Evolutionary conservation across 1,140 invertebrate species (phyloP), one percentile per base, ranked within the genome.

Genomic region (Thaumatotibia leucotreta): DNA sequence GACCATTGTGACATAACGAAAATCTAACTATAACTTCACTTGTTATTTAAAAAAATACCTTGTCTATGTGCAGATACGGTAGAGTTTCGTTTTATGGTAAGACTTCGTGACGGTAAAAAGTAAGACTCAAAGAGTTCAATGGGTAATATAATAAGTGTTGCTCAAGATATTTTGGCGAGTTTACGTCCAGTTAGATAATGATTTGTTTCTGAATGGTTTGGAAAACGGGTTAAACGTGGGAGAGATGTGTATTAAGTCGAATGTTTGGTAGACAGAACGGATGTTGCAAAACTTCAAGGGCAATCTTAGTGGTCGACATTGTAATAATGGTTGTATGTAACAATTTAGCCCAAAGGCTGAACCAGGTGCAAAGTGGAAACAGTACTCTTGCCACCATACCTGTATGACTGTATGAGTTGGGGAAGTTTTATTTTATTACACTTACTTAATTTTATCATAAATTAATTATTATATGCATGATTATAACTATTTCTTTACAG

Each of bases 101-200:
- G 5, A 29, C 24, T 31, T 58, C 52, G 52, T 58, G 52, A 54
- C 52, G 4, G 14, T 54, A 29, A 58, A 58, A 58, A 58, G 52
- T 58, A 58, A 24, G 52, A 24, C 23, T n/a, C n/a, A 20, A n/a
- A 20, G 39, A 17, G 35, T 39, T 54, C 50, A 54, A 54, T 54
- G 22, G 52, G 24, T 58, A 58, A 58, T 58, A 58, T 58, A 58
- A 58, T 58, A 58, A 58, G 24, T 58, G 52, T 58, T 58, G 52
- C 52, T 14, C 14, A 58, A 58, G 20, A 45, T n/a, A 52, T 58
- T 52, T 58, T 58, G 52, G 24, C n/a, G n/a, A 58, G 22, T 14
- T 58, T 58, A 58, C 29, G 52, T 5, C 10, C 52, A 58, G 23
- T 58, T 58, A 58, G 52, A 58, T 58, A 58, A 58, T 24, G 50